Percentiles rank a stretch among this genome's conserved stretches.
Conservation (phyloP, 1,140 invertebrate genomes). For the Atopsyche davidsoni region DNA sequence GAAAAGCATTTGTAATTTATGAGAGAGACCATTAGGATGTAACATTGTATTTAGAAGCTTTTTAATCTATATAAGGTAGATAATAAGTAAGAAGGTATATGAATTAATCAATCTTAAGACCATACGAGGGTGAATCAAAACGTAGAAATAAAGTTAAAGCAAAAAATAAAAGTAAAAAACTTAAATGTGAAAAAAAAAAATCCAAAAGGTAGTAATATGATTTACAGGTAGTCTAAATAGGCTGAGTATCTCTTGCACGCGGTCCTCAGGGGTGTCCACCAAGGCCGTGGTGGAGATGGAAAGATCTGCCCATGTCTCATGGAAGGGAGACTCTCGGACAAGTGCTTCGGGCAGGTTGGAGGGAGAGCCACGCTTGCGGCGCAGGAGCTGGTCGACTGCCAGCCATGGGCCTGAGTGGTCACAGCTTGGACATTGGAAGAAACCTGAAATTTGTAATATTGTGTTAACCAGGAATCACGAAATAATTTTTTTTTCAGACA, state of each 20-base stretch:
- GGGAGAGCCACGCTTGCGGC: conserved; percentile 37
- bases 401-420: conserved; percentile 53
- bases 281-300: conserved; percentile 36
- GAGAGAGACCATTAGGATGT: no score
- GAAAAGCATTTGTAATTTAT: no score
- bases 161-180: not conserved
- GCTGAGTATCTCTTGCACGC: conserved; percentile 43
- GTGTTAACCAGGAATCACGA: conserved; percentile 8
- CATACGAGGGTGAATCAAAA: conserved; percentile 2
- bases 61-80: no score
- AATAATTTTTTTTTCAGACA: not conserved
- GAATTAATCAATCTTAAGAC: conserved; percentile 4
- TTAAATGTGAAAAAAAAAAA: not conserved
- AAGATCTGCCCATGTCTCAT: conserved; percentile 41
- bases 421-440: conserved; percentile 59
- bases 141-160: not conserved
- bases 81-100: no score
- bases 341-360: conserved; percentile 37
- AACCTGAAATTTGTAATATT: conserved; percentile 44
- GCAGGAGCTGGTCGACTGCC: conserved; percentile 47
- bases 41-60: no score
- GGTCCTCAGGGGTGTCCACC: conserved; percentile 38
- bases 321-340: conserved; percentile 36
- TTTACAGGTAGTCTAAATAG: conserved; percentile 54
- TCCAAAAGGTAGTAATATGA: not conserved